Base-by-base conservation (phyloP, 1,140 invertebrate genomes). In the Oncopeltus fasciatus region DNA sequence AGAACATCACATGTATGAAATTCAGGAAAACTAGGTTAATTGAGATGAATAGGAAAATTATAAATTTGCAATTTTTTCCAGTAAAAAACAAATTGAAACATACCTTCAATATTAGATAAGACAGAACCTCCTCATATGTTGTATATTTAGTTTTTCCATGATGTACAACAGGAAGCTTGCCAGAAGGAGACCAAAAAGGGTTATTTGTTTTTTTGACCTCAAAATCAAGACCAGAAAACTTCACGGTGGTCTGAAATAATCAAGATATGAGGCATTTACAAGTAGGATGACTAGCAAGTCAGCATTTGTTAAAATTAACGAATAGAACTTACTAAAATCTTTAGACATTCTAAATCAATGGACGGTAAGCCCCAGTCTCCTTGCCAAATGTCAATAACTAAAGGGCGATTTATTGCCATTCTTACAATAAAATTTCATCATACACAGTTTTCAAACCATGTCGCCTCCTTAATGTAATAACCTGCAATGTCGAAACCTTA, bases 361-460 rank as follows among this genome's bases (percentile, higher is more conserved):
- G 88, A 88, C 1, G 90, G 87, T 28, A 92, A 73, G 24, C 86
- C 87, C 86, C 86, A 90, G 70, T 90, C 86, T 12, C 87, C 87
- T 73, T 82, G 80, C 83, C 88, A 91, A 67, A 89, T 79, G 73
- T 87, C 79, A 66, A 91, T 72, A 73, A 83, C 49, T 26, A 60
- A 31, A 38, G 56, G 56, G n/a, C 33, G 56, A 16, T 33, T 57
- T 31, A 38, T 29, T 16, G 56, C 18, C 56, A 57, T 57, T 53
- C 21, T 53, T n/a, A n/a, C n/a, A n/a, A n/a, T n/a, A n/a, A n/a
- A n/a, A n/a, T n/a, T n/a, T n/a, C n/a, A n/a, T n/a, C n/a, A n/a
- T n/a, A n/a, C n/a, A n/a, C n/a, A n/a, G n/a, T n/a, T n/a, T n/a
- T n/a, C n/a, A n/a, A n/a, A n/a, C n/a, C n/a, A n/a, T n/a, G n/a